Base-by-base conservation (phyloP, 1,140 invertebrate species). In the Latrodectus geometricus region DNA sequence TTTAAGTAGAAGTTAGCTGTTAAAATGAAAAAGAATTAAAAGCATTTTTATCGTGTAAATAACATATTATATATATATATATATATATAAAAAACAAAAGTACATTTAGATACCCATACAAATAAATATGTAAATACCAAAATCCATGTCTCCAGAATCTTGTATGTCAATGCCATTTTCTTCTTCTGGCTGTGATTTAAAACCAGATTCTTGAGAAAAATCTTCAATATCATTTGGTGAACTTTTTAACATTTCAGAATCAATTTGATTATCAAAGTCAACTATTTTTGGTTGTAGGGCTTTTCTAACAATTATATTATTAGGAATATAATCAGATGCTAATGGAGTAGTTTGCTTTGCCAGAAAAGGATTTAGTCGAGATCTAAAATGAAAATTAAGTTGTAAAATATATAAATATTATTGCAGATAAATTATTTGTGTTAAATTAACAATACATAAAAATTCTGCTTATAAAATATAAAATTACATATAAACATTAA, bases 271-370 rank as follows among this genome's bases (percentile, higher is more conserved):
- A 21, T 83, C 82, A 84, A 75, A 76, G 68, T 84, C 73, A 35
- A 75, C 73, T 15, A 84, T 35, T 68, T 84, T 84, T 8, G 82
- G 82, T 9, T 84, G 72, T 5, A 84, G 9, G 20, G 82, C 56
- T 52, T 66, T 76, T n/a, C 82, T 21, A 14, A 9, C 14, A 82
- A n/a, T 48, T 2, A 73, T 4, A 73, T 50, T 7, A 12, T 7
- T 56, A 20, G 80, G 80, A 0, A 84, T 73, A 76, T 73, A 84
- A 15, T 76, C 56, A 9, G 72, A 75, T 21, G 82, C 82, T 35
- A 84, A 76, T 8, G 73, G 72, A 23, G 68, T 76, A 5, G 52
- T 76, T 8, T 84, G 35, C 56, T 50, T 76, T 7, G 23, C 21
- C 5, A 35, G 12, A 49, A 83, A 83, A 61, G 80, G 70, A 74